A percentile compares a stretch with the other conserved stretches of the same genome.
phyloP scores from a whole-genome alignment of 2,797 vertebrate species.

The Danionella dracula region DNA sequence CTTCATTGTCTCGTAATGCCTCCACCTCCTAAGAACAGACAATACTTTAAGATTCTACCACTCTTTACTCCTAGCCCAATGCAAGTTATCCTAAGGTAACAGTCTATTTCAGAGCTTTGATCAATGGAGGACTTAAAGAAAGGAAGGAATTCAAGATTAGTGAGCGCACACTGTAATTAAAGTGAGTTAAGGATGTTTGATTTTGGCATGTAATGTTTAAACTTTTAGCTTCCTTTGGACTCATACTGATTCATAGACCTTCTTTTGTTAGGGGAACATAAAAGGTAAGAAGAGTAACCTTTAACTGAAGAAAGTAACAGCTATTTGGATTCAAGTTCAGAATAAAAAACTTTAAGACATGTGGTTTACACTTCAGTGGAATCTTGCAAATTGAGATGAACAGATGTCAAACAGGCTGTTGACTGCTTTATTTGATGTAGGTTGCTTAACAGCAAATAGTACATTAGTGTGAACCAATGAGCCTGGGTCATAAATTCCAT shows the following conservation, averaged over 20 bases:
- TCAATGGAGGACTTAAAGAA: conserved; percentile 4
- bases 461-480: not conserved
- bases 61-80: conserved; percentile 9
- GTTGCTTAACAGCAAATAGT: conserved; percentile 9
- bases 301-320: not conserved
- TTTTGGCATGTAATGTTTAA: not conserved
- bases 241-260: not conserved
- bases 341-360: not conserved
- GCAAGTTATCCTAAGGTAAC: not conserved
- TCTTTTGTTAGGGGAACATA: not conserved
- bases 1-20: conserved; percentile 10
- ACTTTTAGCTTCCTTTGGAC: not conserved
- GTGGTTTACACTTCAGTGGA: not conserved
- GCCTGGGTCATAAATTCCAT: conserved; percentile 22
- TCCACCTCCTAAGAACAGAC: not conserved
- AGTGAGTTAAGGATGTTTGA: not conserved
- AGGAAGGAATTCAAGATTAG: not conserved
- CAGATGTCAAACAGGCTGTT: not conserved
- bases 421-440: not conserved
- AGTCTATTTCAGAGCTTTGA: conserved; percentile 7
- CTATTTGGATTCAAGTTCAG: not conserved
- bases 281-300: not conserved
- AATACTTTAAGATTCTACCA: not conserved
- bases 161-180: not conserved
- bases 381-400: conserved; percentile 1